A percentile compares a stretch with the other conserved stretches of the same genome.
Conservation (phyloP, 92 coral and sea anemone genomes). For the Paramuricea clavata region DNA sequence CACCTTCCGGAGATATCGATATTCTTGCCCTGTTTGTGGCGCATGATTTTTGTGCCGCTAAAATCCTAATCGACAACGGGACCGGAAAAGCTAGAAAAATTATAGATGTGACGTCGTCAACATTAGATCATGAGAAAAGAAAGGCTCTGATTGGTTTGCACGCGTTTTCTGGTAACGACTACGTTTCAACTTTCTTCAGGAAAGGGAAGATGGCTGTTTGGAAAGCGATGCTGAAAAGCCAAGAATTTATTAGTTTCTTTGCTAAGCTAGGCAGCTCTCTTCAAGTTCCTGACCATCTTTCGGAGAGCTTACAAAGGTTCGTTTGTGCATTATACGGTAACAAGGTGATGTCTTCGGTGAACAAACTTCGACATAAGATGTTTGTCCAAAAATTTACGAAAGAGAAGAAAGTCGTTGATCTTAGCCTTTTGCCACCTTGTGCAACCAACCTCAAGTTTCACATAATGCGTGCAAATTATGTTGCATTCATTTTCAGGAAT, state of each 20-base stretch:
- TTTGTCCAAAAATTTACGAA: background rate
- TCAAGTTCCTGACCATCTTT: background rate
- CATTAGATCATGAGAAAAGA: background rate
- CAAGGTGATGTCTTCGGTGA: background rate
- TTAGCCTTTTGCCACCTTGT: constrained; percentile 17
- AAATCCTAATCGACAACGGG: constrained; percentile 21
- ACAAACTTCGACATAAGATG: background rate
- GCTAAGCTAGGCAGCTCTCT: background rate
- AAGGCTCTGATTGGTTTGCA: background rate
- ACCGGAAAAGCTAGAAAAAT: constrained; percentile 8
- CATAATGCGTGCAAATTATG: constrained; percentile 19
- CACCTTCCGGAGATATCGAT: constrained; percentile 41
- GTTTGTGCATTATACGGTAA: constrained; percentile 27
- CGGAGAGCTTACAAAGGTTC: background rate
- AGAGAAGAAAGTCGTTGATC: constrained; percentile 1
- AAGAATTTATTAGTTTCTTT: background rate
- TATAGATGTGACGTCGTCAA: background rate
- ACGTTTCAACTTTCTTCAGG: constrained; percentile 7
- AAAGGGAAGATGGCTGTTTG: background rate
- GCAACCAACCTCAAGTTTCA: background rate
- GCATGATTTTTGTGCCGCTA: background rate
- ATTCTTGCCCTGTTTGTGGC: constrained; percentile 22
- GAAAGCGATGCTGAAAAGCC: background rate
- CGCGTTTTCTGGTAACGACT: constrained; percentile 22
- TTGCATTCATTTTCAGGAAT: background rate